Percentiles rank a stretch among this genome's conserved stretches.
phyloP scores from a whole-genome alignment of 2,113 vertebrate genomes.

The Crotalus tigris region DNA sequence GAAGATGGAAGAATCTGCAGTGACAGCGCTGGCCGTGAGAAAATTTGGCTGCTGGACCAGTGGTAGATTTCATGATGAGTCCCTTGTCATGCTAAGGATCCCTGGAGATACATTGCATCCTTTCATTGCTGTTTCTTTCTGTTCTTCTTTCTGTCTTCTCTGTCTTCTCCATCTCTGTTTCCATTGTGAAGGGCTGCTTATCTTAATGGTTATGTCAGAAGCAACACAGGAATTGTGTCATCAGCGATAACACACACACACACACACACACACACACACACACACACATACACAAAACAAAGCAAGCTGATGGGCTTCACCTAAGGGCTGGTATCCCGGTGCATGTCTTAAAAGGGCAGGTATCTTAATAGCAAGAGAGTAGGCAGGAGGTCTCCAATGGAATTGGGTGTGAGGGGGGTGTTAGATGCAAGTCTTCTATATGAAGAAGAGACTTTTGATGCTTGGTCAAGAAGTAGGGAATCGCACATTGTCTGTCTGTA shows the following conservation, averaged over 20 bases:
- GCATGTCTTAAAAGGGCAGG: background rate
- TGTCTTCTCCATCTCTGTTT: constrained; percentile 51
- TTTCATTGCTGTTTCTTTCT: constrained; percentile 37
- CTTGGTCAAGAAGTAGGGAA: background rate
- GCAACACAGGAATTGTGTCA: constrained; percentile 31
- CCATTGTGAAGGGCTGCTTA: constrained; percentile 75
- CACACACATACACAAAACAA: background rate
- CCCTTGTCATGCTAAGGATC: constrained; percentile 60
- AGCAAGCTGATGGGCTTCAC: background rate
- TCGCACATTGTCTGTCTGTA: background rate
- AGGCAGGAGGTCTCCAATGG: background rate
- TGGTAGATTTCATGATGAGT: constrained; percentile 57
- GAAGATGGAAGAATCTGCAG: constrained; percentile 66
- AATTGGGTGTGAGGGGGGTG: background rate
- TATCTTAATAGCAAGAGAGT: background rate
- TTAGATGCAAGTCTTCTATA: constrained; percentile 16
- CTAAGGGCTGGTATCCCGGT: constrained; percentile 32
- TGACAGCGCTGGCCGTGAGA: constrained; percentile 71
- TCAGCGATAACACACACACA: constrained; percentile 27
- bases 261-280: background rate
- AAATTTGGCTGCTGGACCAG: constrained; percentile 75
- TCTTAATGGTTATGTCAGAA: constrained; percentile 71
- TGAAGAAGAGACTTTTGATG: background rate
- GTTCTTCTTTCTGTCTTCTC: constrained; percentile 9
- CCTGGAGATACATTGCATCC: constrained; percentile 68